A percentile compares a stretch with the other conserved stretches of the same genome.
Evolutionary conservation across 2,888 invertebrate species (phyloP).

Genomic region (Pecten maximus): DNA sequence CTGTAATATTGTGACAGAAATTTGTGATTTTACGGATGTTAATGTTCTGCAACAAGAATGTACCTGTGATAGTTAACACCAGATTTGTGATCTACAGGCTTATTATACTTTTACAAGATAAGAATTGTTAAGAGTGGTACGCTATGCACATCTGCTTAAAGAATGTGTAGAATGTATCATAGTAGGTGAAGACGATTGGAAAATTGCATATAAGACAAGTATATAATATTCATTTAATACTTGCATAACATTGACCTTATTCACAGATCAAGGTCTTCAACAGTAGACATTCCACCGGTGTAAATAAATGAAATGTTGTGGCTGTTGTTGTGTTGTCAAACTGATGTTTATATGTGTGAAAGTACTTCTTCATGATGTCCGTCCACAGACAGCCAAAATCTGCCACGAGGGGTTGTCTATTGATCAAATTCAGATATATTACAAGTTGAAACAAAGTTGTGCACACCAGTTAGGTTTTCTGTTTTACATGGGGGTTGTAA

Average conservation of each 20-base stretch:
- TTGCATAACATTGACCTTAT: not conserved
- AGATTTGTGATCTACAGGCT: not conserved
- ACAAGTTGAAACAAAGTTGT: too few species aligned
- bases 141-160: not conserved
- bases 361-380: not conserved
- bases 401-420: not conserved
- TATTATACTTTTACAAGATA: not conserved
- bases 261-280: not conserved
- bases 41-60: not conserved
- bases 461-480: too few species aligned
- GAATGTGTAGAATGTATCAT: not conserved
- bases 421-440: not conserved
- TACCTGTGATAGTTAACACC: not conserved
- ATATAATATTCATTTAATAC: not conserved
- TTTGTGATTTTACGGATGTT: not conserved
- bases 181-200: not conserved
- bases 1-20: slow-evolving; percentile 2
- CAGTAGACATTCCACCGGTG: not conserved
- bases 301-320: not conserved
- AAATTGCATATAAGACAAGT: not conserved
- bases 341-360: not conserved
- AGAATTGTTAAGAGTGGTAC: not conserved
- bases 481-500: too few species aligned
- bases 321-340: not conserved
- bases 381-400: slow-evolving; percentile 31